phyloP scores from a whole-genome alignment of 2,797 vertebrate genomes.

The Urocyon cinereoargenteus region DNA sequence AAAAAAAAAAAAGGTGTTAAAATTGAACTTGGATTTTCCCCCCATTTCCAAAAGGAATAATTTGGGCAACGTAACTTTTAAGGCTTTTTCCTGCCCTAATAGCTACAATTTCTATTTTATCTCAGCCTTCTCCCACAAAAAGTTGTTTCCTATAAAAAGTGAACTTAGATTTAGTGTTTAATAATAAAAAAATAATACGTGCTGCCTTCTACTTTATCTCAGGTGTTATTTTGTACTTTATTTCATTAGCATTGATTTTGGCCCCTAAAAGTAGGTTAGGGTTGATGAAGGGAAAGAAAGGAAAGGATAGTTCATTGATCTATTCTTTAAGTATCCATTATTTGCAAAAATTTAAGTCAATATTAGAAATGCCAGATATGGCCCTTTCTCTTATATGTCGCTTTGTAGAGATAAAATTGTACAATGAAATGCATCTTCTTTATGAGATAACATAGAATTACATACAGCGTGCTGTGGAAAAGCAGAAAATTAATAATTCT shows the following conservation, averaged over 20 bases:
- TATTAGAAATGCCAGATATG: neutral
- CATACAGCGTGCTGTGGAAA: neutral
- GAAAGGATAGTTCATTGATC: neutral
- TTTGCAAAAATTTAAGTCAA: constrained; percentile 37
- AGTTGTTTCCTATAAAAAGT: constrained; percentile 39
- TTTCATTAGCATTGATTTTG: neutral
- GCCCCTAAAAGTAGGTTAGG: neutral
- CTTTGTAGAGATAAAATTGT: neutral
- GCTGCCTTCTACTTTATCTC: neutral
- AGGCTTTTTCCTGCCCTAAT: neutral
- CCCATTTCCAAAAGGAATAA: neutral
- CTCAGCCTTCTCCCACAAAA: neutral
- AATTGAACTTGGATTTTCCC: neutral
- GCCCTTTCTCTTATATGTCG: neutral
- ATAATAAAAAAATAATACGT: constrained; percentile 23
- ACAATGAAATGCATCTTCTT: neutral
- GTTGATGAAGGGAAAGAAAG: neutral
- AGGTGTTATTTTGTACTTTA: neutral
- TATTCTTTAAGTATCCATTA: neutral
- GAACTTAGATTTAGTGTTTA: neutral
- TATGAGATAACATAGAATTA: neutral
- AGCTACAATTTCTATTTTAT: neutral
- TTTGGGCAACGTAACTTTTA: neutral
- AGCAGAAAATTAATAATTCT: neutral
- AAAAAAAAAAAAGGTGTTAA: neutral